Evolutionary conservation across 2,797 vertebrate genomes (phyloP).

Genomic region (Rhabdophis nuchalis): DNA sequence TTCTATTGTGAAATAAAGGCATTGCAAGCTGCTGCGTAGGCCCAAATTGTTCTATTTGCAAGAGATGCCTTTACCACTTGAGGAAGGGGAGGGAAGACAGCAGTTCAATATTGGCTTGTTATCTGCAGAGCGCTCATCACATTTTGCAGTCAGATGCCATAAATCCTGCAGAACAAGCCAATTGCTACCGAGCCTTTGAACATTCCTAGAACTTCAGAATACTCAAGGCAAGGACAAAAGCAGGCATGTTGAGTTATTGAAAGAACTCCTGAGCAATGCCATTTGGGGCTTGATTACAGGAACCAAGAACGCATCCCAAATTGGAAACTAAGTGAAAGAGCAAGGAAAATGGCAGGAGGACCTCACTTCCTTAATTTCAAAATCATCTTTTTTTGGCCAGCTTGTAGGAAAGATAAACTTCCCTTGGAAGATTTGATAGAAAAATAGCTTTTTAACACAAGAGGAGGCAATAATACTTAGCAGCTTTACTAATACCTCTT

Average conservation of each 20-base stretch:
- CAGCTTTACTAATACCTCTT: constrained; percentile 5
- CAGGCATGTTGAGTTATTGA: neutral
- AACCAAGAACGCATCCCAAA: constrained; percentile 1
- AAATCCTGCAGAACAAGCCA: neutral
- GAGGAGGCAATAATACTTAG: neutral
- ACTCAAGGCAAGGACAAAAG: neutral
- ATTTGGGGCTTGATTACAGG: neutral
- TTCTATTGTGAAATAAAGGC: neutral
- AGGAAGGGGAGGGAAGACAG: neutral
- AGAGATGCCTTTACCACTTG: neutral
- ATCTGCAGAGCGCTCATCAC: neutral
- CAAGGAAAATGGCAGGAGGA: neutral
- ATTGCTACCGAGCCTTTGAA: neutral
- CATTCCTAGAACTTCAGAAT: constrained; percentile 2
- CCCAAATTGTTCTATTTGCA: neutral
- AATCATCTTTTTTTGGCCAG: neutral
- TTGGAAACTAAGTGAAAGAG: neutral
- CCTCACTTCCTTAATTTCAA: neutral
- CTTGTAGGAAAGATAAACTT: neutral
- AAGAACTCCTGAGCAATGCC: neutral
- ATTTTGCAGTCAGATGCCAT: neutral
- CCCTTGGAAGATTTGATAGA: neutral
- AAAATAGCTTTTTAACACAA: constrained; percentile 12
- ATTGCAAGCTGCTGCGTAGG: neutral
- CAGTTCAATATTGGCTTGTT: neutral